These are phyloP conservation scores for Cephalopterus ornatus DNA, from an alignment of 2,113 vertebrate species.

Conservation along the genomic window DNA sequence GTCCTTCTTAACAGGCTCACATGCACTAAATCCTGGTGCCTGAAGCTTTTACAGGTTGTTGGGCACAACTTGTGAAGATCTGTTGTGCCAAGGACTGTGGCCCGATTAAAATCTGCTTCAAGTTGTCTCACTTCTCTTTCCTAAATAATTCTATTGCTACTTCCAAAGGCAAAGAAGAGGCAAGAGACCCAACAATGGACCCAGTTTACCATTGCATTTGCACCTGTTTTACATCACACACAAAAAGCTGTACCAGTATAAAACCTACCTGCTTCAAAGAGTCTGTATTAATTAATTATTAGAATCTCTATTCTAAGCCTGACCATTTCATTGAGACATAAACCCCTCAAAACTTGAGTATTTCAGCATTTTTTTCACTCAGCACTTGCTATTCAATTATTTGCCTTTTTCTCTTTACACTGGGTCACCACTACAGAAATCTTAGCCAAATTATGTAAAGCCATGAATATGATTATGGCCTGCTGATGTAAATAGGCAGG, in stretches of 20 bases:
- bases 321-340: background rate
- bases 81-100: background rate
- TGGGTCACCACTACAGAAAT: background rate
- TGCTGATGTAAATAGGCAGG: constrained; percentile 49
- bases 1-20: background rate
- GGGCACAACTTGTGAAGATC: background rate
- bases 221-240: background rate
- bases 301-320: background rate
- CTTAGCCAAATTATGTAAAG: background rate
- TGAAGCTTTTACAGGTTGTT: background rate
- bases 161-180: background rate
- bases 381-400: background rate
- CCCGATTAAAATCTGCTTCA: background rate
- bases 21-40: background rate
- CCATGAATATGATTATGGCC: constrained; percentile 3
- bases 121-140: background rate
- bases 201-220: background rate
- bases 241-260: background rate
- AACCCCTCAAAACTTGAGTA: background rate
- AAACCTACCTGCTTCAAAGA: background rate
- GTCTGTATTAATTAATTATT: background rate
- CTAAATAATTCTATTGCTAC: background rate
- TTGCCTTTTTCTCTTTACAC: background rate
- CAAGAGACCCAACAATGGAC: background rate
- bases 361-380: background rate